Evolutionary conservation across 2,888 invertebrate species (phyloP).

Genomic region (Luperina nickerlii): DNA sequence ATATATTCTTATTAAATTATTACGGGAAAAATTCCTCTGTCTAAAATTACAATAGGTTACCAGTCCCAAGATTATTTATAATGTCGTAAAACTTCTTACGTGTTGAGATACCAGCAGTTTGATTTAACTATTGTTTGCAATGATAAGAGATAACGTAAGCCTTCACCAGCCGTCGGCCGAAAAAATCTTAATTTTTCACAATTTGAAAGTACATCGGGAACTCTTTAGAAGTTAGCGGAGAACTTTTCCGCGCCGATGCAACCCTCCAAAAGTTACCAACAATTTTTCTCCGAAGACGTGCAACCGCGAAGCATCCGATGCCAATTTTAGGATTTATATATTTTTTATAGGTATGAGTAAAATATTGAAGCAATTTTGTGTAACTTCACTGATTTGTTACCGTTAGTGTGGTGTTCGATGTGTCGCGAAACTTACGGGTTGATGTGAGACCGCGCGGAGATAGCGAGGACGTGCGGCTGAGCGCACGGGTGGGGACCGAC

Average conservation of each 20-base stretch:
- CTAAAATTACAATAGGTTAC: slow-evolving; percentile 29
- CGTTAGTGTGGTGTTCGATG: slow-evolving; percentile 75
- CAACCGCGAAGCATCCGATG: slow-evolving; percentile 63
- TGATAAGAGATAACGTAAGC: slow-evolving; percentile 76
- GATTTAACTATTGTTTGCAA: slow-evolving; percentile 78
- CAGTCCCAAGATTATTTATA: slow-evolving; percentile 59
- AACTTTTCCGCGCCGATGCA: slow-evolving; percentile 62
- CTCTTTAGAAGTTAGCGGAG: slow-evolving; percentile 51
- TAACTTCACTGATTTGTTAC: slow-evolving; percentile 67
- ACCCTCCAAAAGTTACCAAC: slow-evolving; percentile 65
- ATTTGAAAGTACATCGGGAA: slow-evolving; percentile 56
- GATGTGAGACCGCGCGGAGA: slow-evolving; percentile 70
- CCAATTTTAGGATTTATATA: slow-evolving; percentile 51
- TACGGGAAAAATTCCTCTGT: not conserved
- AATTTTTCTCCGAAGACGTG: slow-evolving; percentile 67
- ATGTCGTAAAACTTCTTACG: slow-evolving; percentile 61
- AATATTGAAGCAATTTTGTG: slow-evolving; percentile 54
- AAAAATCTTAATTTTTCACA: slow-evolving; percentile 62
- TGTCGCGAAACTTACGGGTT: slow-evolving; percentile 85
- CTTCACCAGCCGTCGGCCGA: slow-evolving; percentile 64
- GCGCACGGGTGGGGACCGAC: slow-evolving; percentile 79
- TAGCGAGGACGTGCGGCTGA: slow-evolving; percentile 77
- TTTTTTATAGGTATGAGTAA: slow-evolving; percentile 37
- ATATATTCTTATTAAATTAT: not conserved
- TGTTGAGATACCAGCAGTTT: slow-evolving; percentile 70